These are phyloP conservation scores for Gymnorhina tibicen DNA, from an alignment of 2,113 vertebrate genomes.

Conservation along the genomic window DNA sequence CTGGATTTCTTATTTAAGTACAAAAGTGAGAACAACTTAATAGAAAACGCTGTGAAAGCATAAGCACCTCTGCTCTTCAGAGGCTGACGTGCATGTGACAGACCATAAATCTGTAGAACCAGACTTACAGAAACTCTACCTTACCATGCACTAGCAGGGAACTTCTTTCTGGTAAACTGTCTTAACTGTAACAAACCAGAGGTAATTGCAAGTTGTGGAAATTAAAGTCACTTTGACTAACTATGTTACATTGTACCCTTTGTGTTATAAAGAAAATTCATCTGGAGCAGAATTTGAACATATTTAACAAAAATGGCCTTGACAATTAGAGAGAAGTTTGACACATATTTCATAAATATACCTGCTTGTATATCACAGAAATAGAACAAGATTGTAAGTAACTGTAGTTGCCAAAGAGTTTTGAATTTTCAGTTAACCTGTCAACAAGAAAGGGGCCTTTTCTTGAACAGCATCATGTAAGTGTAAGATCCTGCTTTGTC, in stretches of 20 bases:
- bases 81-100: neutral
- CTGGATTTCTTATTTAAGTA: neutral
- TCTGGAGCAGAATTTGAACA: neutral
- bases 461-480: neutral
- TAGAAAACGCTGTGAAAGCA: neutral
- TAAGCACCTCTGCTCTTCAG: neutral
- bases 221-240: neutral
- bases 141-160: neutral
- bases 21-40: neutral
- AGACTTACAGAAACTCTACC: neutral
- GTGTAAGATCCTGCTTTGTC: neutral
- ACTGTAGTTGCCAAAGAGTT: neutral
- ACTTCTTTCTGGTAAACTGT: neutral
- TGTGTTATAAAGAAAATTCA: neutral
- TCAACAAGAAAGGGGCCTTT: neutral
- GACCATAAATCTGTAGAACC: neutral
- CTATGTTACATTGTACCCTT: neutral
- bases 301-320: neutral
- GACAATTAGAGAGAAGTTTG: neutral
- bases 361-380: neutral
- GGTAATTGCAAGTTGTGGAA: neutral
- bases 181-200: neutral
- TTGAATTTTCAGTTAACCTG: neutral
- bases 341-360: neutral
- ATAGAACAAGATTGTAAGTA: neutral